phyloP scores from a whole-genome alignment of 2,888 invertebrate genomes.

The Phortica okadai region DNA sequence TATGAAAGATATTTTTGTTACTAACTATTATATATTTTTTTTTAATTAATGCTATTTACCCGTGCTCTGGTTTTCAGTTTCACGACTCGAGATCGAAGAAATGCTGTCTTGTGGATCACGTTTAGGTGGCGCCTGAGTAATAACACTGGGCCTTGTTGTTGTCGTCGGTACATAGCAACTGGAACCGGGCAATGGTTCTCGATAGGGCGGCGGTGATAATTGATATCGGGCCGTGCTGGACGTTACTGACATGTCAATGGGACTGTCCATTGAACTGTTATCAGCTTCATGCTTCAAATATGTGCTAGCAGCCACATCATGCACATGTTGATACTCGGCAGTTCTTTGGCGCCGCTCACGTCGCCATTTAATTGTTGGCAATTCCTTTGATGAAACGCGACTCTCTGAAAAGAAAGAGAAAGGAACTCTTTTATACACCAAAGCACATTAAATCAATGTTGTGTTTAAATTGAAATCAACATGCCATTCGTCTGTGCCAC shows the following conservation, averaged over 20 bases:
- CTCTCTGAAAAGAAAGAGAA: constrained; percentile 67
- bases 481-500: too few species aligned
- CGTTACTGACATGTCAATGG: constrained; percentile 76
- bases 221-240: constrained; percentile 70
- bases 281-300: constrained; percentile 22
- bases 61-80: constrained; percentile 71
- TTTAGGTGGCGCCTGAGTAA: constrained; percentile 79
- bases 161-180: constrained; percentile 64
- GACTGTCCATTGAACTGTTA: constrained; percentile 67
- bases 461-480: too few species aligned
- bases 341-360: constrained; percentile 81
- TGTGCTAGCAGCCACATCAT: constrained; percentile 41
- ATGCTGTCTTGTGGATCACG: constrained; percentile 65
- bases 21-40: neutral
- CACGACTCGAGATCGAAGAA: constrained; percentile 60
- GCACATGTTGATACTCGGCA: constrained; percentile 71
- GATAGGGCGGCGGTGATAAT: constrained; percentile 75
- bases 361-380: constrained; percentile 84
- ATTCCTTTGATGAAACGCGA: constrained; percentile 78
- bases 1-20: neutral
- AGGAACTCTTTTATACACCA: too few species aligned
- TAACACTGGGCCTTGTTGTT: constrained; percentile 80
- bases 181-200: constrained; percentile 74
- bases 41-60: constrained; percentile 56
- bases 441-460: too few species aligned